Evolutionary conservation across 2,888 invertebrate genomes (phyloP), one percentile per base, ranked within the genome.

Genomic region (Epistrophe eligans): DNA sequence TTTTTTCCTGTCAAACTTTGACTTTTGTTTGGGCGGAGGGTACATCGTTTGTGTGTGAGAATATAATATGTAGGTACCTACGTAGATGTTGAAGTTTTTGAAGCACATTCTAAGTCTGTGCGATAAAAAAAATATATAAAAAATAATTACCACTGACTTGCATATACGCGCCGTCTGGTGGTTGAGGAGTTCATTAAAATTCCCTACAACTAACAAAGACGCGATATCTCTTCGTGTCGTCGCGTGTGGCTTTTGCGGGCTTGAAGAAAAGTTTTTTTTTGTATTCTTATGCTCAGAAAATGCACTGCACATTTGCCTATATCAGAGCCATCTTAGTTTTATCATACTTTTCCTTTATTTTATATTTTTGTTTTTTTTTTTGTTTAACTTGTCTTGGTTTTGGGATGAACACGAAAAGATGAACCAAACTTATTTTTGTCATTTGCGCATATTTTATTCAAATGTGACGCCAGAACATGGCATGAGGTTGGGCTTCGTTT

Each of bases 401-500:
- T 15, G 15, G 15, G 45, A 38, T 70, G 70, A 35, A 40, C 72
- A 48, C 35, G 28, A 43, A 80, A 79, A 74, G 77, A 77, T 73
- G 72, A 73, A 72, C 76, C 52, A 79, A 87, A 87, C 87, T 83
- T 76, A 87, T 83, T 83, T 82, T 83, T 83, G 58, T 83, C 83
- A 83, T 72, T 87, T 76, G 70, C 64, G 87, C 79, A 87, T 87
- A 87, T 87, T 87, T 87, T 87, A 87, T 87, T 87, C 79, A 87
- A 87, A 87, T 87, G 73, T 48, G 64, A 15, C 11, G 15, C 43
- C 5, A 43, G n/a, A 24, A 40, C 15, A 57, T 40, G 32, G 32
- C 4, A 11, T 9, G 28, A 9, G 40, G 24, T 24, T 24, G 24
- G 24, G 24, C 24, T 24, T 24, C 24, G 24, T 3, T 24, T 24